These are phyloP conservation scores for Ethmia dodecea DNA, from an alignment of 2,888 invertebrate species.

Conservation along the genomic window DNA sequence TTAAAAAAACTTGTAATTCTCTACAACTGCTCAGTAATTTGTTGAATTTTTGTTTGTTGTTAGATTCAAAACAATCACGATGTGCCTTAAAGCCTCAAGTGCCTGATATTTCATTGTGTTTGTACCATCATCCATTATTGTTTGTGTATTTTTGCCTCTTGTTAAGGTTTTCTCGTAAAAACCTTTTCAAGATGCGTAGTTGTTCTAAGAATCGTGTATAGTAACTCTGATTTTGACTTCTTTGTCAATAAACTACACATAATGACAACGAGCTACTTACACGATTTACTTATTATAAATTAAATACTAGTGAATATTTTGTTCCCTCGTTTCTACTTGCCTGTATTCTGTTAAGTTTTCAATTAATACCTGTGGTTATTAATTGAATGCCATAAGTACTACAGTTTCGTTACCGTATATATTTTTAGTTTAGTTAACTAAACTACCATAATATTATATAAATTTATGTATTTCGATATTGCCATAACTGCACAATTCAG, in stretches of 20 bases:
- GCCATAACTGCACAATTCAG: no score
- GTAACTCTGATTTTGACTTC: not conserved
- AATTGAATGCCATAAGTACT: no score
- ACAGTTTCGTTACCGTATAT: no score
- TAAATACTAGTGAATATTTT: slow-evolving; percentile 8
- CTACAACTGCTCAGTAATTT: not conserved
- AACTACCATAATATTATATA: no score
- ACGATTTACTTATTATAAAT: not conserved
- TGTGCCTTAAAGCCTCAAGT: slow-evolving; percentile 62
- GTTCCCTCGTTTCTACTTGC: slow-evolving; percentile 6
- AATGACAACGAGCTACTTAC: not conserved
- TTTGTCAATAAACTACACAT: not conserved
- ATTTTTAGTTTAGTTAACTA: no score
- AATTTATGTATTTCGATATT: no score
- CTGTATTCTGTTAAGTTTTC: no score
- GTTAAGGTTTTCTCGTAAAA: slow-evolving; percentile 33
- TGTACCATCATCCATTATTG: slow-evolving; percentile 25
- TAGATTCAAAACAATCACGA: slow-evolving; percentile 39
- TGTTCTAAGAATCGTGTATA: not conserved
- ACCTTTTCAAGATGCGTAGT: slow-evolving; percentile 31
- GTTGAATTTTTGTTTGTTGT: not conserved
- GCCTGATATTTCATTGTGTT: slow-evolving; percentile 50
- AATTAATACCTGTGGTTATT: no score
- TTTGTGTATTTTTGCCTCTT: slow-evolving; percentile 30
- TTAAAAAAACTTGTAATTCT: not conserved